Evolutionary conservation across 2,113 vertebrate genomes (phyloP).

Genomic region (Sceloporus undulatus): DNA sequence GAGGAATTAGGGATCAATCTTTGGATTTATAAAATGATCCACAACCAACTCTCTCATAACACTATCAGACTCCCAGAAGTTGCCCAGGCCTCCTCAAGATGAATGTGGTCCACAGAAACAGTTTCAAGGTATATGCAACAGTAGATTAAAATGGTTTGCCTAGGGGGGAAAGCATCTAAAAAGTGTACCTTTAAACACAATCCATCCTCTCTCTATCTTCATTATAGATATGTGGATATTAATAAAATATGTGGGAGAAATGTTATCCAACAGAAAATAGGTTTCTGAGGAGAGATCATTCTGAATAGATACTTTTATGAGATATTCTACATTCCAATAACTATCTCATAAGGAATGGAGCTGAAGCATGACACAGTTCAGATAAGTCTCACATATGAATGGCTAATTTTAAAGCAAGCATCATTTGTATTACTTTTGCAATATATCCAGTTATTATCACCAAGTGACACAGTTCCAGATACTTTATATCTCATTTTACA

Average conservation of each 20-base stretch:
- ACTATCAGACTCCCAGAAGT: too few relatives aligned
- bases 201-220: constrained; percentile 33
- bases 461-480: constrained; percentile 1
- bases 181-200: constrained; percentile 51
- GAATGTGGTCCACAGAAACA: neutral
- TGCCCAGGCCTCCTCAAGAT: too few relatives aligned
- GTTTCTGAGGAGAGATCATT: constrained; percentile 35
- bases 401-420: constrained; percentile 47
- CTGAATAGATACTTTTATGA: constrained; percentile 45
- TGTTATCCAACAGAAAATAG: constrained; percentile 41
- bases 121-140: neutral
- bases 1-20: too few relatives aligned
- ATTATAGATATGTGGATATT: constrained; percentile 44
- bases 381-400: constrained; percentile 41
- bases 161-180: neutral
- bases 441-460: constrained; percentile 40
- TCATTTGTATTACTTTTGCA: constrained; percentile 6
- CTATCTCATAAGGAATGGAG: constrained; percentile 35
- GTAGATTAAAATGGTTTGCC: neutral
- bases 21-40: too few relatives aligned
- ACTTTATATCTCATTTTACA: constrained; percentile 36
- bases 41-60: too few relatives aligned
- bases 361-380: constrained; percentile 38
- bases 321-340: constrained; percentile 34
- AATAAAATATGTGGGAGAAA: constrained; percentile 55